Evolutionary conservation across 1,140 invertebrate genomes (phyloP).

Genomic region (Cydia fagiglandana): DNA sequence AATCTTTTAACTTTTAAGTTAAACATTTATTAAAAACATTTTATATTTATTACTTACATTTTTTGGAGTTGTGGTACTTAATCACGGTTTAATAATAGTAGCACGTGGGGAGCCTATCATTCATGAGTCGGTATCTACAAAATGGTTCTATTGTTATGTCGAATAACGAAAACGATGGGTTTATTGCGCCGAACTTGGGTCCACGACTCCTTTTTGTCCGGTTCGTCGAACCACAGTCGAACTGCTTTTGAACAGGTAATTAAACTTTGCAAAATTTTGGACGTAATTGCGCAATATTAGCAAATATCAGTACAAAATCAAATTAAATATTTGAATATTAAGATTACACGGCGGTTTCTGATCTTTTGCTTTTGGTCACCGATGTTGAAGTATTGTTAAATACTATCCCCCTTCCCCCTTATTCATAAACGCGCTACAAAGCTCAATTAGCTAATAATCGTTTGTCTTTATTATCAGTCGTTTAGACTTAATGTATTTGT

Average conservation of each 20-base stretch:
- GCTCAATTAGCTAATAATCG: too few species aligned
- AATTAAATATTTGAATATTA: not conserved
- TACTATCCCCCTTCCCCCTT: too few species aligned
- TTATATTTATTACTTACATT: too few species aligned
- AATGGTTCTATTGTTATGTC: not conserved
- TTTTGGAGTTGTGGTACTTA: not conserved
- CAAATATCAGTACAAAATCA: not conserved
- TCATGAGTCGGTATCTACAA: not conserved
- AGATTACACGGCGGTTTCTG: too few species aligned
- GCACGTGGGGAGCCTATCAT: not conserved
- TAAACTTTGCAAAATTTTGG: conserved; percentile 20
- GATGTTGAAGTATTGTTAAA: too few species aligned
- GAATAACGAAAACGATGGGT: conserved; percentile 8
- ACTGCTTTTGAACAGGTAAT: conserved; percentile 22
- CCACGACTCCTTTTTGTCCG: conserved; percentile 19
- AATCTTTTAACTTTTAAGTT: too few species aligned
- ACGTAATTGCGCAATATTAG: conserved; percentile 11
- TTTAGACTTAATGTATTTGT: too few species aligned
- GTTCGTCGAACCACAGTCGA: conserved; percentile 4
- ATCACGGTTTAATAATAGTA: not conserved
- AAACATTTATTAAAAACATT: too few species aligned
- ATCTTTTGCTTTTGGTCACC: too few species aligned
- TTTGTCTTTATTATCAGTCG: too few species aligned
- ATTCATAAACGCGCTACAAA: too few species aligned
- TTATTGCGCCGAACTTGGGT: conserved; percentile 22